Evolutionary conservation across 2,113 vertebrate species (phyloP).

Genomic region (Hypocryptadius cinnamomeus): DNA sequence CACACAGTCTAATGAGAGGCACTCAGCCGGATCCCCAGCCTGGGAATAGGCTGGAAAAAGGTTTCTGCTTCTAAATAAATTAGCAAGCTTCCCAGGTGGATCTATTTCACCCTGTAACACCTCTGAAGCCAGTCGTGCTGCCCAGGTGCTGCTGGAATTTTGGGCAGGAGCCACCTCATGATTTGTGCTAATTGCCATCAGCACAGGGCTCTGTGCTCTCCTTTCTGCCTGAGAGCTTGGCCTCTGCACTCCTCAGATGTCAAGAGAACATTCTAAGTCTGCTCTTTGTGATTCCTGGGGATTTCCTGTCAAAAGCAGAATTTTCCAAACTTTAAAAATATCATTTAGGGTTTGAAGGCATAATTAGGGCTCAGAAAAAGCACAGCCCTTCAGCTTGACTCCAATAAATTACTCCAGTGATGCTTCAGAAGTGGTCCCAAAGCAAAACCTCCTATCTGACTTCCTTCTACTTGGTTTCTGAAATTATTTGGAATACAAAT

Average conservation of each 20-base stretch:
- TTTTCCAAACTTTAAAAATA: not conserved
- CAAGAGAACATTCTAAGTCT: no score
- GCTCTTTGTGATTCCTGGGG: not conserved
- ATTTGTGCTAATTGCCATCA: not conserved
- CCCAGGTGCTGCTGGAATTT: not conserved
- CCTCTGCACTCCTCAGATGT: not conserved
- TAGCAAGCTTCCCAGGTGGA: not conserved
- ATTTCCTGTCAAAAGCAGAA: not conserved
- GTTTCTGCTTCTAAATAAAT: not conserved
- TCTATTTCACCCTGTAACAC: rapidly evolving
- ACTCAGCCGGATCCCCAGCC: not conserved
- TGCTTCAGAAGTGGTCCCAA: not conserved
- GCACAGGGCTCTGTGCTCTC: not conserved
- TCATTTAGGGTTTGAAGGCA: not conserved
- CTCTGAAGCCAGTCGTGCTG: not conserved
- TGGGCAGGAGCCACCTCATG: not conserved
- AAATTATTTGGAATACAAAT: not conserved
- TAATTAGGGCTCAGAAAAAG: not conserved
- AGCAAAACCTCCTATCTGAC: not conserved
- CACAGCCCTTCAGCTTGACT: not conserved
- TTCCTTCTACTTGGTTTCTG: not conserved
- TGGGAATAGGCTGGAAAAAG: not conserved
- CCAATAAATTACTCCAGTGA: not conserved
- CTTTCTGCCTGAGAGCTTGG: not conserved
- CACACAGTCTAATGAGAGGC: not conserved